Conservation (phyloP, 2,888 invertebrate genomes). For the Heliconius erato region DNA sequence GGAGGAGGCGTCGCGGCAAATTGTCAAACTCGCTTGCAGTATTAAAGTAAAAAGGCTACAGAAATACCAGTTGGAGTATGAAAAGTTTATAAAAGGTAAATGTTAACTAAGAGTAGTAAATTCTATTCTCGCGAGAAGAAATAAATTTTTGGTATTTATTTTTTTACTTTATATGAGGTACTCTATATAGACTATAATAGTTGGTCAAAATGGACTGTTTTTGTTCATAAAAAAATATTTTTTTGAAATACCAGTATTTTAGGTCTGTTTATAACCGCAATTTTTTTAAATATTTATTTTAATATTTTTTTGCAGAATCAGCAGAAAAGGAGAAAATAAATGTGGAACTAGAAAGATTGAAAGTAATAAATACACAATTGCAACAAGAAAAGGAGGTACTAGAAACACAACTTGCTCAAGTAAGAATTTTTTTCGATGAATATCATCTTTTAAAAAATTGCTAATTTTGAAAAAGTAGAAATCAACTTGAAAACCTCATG, state of each 20-base stretch:
- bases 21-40: conserved; percentile 95
- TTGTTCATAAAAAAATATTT: neutral
- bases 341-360: conserved; percentile 86
- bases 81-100: conserved; percentile 82
- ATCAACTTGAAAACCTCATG: no score
- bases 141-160: neutral
- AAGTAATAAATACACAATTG: conserved; percentile 76
- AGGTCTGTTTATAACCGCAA: neutral
- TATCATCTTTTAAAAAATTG: no score
- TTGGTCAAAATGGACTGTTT: neutral
- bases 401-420: conserved; percentile 74
- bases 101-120: neutral
- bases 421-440: conserved; percentile 48
- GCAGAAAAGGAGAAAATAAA: conserved; percentile 88
- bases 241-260: neutral
- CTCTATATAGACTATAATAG: neutral
- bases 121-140: neutral
- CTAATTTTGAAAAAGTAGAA: no score
- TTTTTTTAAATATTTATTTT: no score
- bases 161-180: neutral
- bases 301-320: conserved; percentile 68
- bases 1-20: conserved; percentile 94
- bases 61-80: conserved; percentile 96
- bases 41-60: conserved; percentile 97
- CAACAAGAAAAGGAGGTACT: conserved; percentile 77